Evolutionary conservation across 2,113 vertebrate genomes (phyloP).

Genomic region (Zapornia atra): DNA sequence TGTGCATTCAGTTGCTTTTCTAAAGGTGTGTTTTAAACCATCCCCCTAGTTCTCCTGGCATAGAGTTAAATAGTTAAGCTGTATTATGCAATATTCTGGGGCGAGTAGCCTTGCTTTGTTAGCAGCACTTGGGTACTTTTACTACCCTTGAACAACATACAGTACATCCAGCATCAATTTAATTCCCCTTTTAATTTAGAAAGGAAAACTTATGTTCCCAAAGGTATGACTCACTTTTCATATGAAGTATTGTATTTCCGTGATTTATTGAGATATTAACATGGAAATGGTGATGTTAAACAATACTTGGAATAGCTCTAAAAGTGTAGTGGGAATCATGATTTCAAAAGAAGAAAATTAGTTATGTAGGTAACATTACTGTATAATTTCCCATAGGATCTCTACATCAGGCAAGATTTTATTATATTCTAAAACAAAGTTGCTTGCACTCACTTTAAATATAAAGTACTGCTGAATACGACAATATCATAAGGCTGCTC

Average conservation of each 20-base stretch:
- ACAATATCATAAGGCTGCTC: constrained; percentile 62
- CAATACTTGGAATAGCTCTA: constrained; percentile 80
- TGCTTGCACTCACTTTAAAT: constrained; percentile 66
- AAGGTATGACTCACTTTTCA: constrained; percentile 65
- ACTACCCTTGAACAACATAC: constrained; percentile 18
- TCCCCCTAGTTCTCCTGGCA: neutral
- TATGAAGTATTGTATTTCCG: constrained; percentile 72
- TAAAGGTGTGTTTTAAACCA: neutral
- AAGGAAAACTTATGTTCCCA: constrained; percentile 72
- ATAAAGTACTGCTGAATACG: constrained; percentile 63
- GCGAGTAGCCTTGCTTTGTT: neutral
- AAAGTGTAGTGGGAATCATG: constrained; percentile 77
- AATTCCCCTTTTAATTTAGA: constrained; percentile 75
- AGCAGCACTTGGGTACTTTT: constrained; percentile 20
- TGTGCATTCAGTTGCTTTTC: neutral
- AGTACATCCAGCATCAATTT: constrained; percentile 49
- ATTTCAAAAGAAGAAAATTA: constrained; percentile 81
- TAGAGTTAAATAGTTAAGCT: neutral
- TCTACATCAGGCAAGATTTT: constrained; percentile 66
- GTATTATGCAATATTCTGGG: neutral
- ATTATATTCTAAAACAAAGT: constrained; percentile 77
- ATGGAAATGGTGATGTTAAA: constrained; percentile 81
- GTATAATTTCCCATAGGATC: constrained; percentile 71
- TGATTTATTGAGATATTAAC: constrained; percentile 81
- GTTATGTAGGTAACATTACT: constrained; percentile 79